Percentiles rank a stretch among this genome's conserved stretches.
phyloP scores from a whole-genome alignment of 2,113 vertebrate genomes.

The Nyctereutes procyonoides region DNA sequence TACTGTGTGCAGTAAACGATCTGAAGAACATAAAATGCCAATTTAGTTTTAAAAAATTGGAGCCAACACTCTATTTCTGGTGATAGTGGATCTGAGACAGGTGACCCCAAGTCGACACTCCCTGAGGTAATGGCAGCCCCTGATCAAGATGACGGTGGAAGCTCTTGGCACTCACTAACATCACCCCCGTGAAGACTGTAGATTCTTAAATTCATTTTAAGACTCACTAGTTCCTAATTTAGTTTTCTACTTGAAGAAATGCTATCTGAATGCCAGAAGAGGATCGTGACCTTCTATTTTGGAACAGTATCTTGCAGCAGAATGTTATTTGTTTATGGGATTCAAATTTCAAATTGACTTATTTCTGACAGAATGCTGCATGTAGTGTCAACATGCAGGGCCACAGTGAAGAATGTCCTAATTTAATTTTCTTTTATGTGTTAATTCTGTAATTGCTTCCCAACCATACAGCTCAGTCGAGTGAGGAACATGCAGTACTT shows the following conservation, averaged over 20 bases:
- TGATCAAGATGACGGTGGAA: neutral
- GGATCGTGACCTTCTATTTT: neutral
- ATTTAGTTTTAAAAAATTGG: neutral
- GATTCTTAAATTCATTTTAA: neutral
- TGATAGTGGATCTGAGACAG: neutral
- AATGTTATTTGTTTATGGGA: constrained; percentile 11
- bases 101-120: neutral
- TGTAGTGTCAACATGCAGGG: neutral
- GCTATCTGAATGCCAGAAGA: neutral
- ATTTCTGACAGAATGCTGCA: constrained; percentile 13
- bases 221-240: neutral
- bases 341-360: constrained; percentile 44
- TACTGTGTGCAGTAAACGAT: neutral
- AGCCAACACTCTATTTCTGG: neutral
- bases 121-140: neutral
- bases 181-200: neutral
- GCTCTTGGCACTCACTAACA: neutral
- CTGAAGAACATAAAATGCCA: neutral
- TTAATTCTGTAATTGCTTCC: constrained; percentile 73
- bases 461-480: neutral
- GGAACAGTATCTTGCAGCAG: neutral
- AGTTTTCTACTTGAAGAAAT: neutral
- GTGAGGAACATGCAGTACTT: constrained; percentile 33
- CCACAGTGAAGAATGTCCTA: constrained; percentile 7
- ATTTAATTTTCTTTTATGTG: constrained; percentile 66